These are phyloP conservation scores for Malurus leucopterus DNA, from an alignment of 2,797 vertebrate genomes.

Conservation along the genomic window DNA sequence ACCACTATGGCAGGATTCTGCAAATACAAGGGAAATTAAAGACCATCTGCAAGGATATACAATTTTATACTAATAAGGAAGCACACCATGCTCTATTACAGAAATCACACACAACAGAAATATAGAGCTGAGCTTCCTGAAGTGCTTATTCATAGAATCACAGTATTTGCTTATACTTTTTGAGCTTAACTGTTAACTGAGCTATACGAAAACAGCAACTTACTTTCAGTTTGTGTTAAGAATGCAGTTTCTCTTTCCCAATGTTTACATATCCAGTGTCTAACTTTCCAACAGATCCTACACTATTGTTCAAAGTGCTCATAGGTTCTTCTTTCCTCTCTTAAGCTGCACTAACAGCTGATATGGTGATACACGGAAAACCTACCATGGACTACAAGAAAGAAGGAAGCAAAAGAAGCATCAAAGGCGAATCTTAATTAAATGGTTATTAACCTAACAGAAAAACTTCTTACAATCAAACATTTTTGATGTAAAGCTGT, in stretches of 20 bases:
- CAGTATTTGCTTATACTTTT: background rate
- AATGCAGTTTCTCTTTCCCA: background rate
- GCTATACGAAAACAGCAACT: background rate
- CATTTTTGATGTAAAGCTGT: background rate
- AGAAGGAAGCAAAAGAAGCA: background rate
- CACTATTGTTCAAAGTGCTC: background rate
- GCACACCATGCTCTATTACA: background rate
- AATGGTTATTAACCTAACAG: background rate
- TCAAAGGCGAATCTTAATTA: background rate
- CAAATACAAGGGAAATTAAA: background rate
- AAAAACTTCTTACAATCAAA: background rate
- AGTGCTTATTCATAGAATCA: background rate
- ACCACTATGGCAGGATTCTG: background rate
- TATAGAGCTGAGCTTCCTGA: background rate
- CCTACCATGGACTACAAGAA: background rate
- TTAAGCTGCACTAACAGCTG: background rate
- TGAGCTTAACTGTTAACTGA: background rate
- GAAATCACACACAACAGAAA: background rate
- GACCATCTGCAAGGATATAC: background rate
- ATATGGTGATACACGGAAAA: background rate
- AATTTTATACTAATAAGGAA: background rate
- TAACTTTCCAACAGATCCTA: background rate
- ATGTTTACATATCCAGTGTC: background rate
- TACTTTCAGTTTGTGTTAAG: background rate
- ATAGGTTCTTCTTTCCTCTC: background rate